Base-by-base conservation (phyloP, 2,797 vertebrate species). In the Enteromius thamalakanensis region DNA sequence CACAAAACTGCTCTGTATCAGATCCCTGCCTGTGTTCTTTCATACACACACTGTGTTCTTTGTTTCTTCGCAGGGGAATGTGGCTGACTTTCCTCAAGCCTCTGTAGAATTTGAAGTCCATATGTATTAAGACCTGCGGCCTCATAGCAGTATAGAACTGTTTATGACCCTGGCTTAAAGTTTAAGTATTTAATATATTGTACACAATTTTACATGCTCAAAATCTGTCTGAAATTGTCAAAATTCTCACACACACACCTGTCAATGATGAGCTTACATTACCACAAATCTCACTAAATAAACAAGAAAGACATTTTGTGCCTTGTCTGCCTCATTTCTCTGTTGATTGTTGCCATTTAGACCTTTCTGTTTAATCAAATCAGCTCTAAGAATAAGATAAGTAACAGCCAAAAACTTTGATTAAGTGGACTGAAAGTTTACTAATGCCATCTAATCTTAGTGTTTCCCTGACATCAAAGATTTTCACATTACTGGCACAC, bases 51-150 rank as follows among this genome's bases (percentile, higher is more conserved):
- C 29, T 65, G 70, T 26, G 60, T 19, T 75, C 47, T 82, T 67
- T 82, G 80, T 76, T 76, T 76, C 32, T 15, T 55, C 17, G 0
- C 77, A 67, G 47, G 42, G 55, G 17, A 42, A 60, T 65, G 71
- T 14, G 32, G 15, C n/a, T 67, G 3, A 67, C 40, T 82, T 76
- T 67, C 15, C 32, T 29, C 34, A n/a, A 55, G 80, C 45, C 23
- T 42, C 19, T 64, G 60, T 53, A 75, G 71, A 82, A 76, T 82
- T 65, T 67, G 42, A 53, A 82, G 80, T 6, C 23, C 7, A 5
- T 12, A 65, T 53, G 60, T 32, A 82, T 82, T 82, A 55, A 65
- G 40, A 17, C 45, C 34, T 65, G 58, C 42, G 60, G 15, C 47
- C 32, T 67, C 70, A 51, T 19, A 75, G 15, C 45, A 65, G 40